Conservation (phyloP, 2,113 vertebrate genomes). For the Psephotus haematonotus region DNA sequence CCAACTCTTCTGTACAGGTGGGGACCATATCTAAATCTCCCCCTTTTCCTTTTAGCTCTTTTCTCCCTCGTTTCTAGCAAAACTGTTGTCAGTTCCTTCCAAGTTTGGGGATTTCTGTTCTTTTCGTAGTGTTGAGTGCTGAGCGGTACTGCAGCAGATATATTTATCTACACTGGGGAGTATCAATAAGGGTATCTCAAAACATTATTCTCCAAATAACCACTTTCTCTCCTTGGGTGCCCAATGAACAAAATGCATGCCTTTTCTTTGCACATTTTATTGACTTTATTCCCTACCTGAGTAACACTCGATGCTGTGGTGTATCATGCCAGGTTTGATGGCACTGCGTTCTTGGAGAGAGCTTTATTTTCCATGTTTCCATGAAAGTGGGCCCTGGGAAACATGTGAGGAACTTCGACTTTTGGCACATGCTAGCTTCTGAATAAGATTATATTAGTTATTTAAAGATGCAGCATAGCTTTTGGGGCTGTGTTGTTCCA, state of each 20-base stretch:
- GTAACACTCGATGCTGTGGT: not conserved
- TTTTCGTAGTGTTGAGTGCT: not conserved
- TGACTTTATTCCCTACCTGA: not conserved
- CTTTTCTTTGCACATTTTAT: not conserved
- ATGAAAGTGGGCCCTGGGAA: not conserved
- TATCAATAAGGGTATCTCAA: not conserved
- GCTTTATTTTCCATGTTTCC: not conserved
- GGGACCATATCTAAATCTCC: not conserved
- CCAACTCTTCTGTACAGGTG: not conserved
- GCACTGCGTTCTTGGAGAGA: not conserved
- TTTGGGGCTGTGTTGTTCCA: not conserved
- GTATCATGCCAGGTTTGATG: not conserved
- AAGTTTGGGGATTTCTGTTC: not conserved
- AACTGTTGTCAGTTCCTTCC: not conserved
- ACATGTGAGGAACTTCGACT: not conserved
- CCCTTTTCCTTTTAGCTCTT: not conserved
- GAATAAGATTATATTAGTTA: not conserved
- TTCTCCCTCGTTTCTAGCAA: not conserved
- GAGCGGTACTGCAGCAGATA: not conserved
- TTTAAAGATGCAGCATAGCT: not conserved
- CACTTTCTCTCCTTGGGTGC: not conserved
- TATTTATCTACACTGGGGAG: not conserved
- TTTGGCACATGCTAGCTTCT: not conserved
- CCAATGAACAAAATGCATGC: not conserved
- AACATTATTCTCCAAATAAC: not conserved